A percentile compares a stretch with the other conserved stretches of the same genome.
phyloP scores from a whole-genome alignment of 2,113 vertebrate species.

The Entomyzon cyanotis region DNA sequence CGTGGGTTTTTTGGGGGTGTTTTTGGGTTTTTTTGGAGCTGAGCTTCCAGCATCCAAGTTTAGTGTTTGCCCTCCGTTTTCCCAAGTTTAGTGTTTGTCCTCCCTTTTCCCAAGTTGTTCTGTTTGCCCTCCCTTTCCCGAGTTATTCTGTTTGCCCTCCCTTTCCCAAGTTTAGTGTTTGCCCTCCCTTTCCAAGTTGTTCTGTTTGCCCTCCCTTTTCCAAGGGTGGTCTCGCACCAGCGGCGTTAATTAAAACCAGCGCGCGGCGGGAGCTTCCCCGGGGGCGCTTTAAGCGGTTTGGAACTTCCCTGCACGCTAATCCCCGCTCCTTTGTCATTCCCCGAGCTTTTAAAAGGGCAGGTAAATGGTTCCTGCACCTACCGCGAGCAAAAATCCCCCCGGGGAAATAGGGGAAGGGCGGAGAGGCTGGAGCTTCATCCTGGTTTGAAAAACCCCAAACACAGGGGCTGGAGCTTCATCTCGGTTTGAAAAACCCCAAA shows the following conservation, averaged over 20 bases:
- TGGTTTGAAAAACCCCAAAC: not conserved
- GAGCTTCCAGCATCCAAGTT: not conserved
- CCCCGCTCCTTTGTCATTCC: not conserved
- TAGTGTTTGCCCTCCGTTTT: too few species aligned
- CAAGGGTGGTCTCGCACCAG: conserved; percentile 21
- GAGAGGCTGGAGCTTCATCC: not conserved
- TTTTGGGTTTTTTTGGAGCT: not conserved
- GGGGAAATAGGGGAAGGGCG: not conserved
- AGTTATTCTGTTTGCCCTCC: not conserved
- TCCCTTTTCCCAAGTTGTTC: not conserved
- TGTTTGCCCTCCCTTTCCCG: not conserved
- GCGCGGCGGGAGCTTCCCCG: not conserved
- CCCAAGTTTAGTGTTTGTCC: not conserved
- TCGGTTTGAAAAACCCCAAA: not conserved
- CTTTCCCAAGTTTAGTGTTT: not conserved
- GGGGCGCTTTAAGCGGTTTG: conserved; percentile 15
- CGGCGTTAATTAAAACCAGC: conserved; percentile 44
- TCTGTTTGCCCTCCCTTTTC: not conserved
- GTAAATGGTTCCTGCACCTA: not conserved
- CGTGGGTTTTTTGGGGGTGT: too few species aligned
- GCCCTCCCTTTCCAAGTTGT: not conserved
- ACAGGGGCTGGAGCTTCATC: not conserved
- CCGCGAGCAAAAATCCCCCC: not conserved
- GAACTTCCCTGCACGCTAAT: conserved; percentile 35
- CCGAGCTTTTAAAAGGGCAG: not conserved